A percentile compares a stretch with the other conserved stretches of the same genome.
Conservation (phyloP, 2,797 vertebrate genomes). For the Xiphophorus birchmanni region DNA sequence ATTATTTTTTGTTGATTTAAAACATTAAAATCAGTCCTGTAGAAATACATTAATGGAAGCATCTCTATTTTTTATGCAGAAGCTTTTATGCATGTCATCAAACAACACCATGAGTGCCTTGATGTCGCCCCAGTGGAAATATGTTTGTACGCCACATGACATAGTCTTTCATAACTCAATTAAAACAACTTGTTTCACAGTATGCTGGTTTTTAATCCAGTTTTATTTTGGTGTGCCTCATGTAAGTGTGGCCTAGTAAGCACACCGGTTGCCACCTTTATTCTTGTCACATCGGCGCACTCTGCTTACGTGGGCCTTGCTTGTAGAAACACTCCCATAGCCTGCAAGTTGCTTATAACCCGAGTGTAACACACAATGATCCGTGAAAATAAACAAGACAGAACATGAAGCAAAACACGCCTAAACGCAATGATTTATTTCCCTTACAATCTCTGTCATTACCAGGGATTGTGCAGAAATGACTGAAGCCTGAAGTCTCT, state of each 20-base stretch:
- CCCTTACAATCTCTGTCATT: constrained; percentile 14
- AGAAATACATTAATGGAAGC: constrained; percentile 9
- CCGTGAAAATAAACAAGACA: constrained; percentile 6
- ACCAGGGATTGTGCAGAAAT: constrained; percentile 33
- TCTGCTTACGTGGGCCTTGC: constrained; percentile 31
- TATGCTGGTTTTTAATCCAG: background rate
- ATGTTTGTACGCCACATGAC: constrained; percentile 4
- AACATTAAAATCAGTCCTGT: constrained; percentile 2
- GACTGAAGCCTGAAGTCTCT: constrained; percentile 41
- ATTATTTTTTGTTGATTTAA: constrained; percentile 14
- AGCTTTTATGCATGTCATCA: constrained; percentile 43
- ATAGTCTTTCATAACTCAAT: constrained; percentile 20
- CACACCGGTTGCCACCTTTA: constrained; percentile 48
- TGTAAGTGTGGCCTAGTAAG: constrained; percentile 36
- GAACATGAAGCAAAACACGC: background rate
- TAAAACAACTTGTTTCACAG: constrained; percentile 3
- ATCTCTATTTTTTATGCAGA: constrained; percentile 7
- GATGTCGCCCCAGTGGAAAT: constrained; percentile 31
- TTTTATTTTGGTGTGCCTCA: constrained; percentile 32
- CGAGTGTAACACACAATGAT: constrained; percentile 17
- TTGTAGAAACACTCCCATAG: constrained; percentile 35
- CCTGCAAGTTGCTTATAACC: constrained; percentile 30
- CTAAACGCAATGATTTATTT: constrained; percentile 9
- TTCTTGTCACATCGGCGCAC: constrained; percentile 62
- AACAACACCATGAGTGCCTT: constrained; percentile 16